Percentiles rank a stretch among this genome's conserved stretches.
phyloP scores from a whole-genome alignment of 2,113 vertebrate species.

The Podarcis muralis region DNA sequence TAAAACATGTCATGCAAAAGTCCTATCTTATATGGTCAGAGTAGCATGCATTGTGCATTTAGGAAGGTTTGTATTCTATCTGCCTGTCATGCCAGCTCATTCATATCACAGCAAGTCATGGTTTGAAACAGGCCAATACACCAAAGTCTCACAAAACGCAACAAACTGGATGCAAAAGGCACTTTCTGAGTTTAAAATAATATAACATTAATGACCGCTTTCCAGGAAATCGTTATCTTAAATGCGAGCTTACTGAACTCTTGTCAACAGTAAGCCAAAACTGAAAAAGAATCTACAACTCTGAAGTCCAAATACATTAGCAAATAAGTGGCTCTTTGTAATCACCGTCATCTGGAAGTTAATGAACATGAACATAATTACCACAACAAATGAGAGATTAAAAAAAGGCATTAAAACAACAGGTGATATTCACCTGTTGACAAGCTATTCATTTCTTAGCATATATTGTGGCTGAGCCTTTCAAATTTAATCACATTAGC shows the following conservation, averaged over 20 bases:
- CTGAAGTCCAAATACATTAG: constrained; percentile 3
- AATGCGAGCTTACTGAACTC: neutral
- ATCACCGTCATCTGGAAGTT: constrained; percentile 7
- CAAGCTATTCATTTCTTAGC: neutral
- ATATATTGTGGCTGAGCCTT: neutral
- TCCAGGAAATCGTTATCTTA: neutral
- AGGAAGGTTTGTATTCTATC: too few species aligned
- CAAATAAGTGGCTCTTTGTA: constrained; percentile 18
- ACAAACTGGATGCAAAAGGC: neutral
- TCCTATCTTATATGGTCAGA: too few species aligned
- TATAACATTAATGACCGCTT: neutral
- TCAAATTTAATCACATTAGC: neutral
- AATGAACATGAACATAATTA: constrained; percentile 28
- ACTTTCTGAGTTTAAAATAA: neutral
- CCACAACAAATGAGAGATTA: constrained; percentile 12
- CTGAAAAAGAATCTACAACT: constrained; percentile 5
- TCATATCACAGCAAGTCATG: neutral
- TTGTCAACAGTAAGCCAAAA: neutral
- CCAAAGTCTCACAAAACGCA: neutral
- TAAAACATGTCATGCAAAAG: neutral
- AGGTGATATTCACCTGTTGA: neutral
- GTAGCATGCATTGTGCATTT: neutral
- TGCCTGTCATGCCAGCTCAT: neutral
- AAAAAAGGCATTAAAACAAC: constrained; percentile 18
- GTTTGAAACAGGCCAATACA: neutral